Base-by-base conservation (phyloP, 1,140 invertebrate genomes). In the Helicoverpa armigera region DNA sequence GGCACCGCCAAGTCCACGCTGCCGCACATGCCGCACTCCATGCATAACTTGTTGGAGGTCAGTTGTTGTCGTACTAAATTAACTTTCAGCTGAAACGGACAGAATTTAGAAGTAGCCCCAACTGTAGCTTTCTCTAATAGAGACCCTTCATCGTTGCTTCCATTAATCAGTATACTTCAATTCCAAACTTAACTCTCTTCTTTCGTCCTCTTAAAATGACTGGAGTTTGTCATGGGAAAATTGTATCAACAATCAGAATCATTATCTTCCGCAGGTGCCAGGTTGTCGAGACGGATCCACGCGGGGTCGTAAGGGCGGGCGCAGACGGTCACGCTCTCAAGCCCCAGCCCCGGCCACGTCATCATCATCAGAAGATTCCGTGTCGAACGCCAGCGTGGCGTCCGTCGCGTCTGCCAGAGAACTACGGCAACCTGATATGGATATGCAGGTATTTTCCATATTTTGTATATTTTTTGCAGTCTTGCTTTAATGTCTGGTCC, bases 11-110 rank as follows among this genome's bases (percentile, higher is more conserved):
- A 96, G 89, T 94, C 95, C 0, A 95, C 96, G 9, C 94, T 96
- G 83, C 90, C 95, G 12, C 91, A 95, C 82, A 94, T 95, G 89
- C 90, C 94, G 80, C 94, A 95, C 89, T 94, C 93, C 43, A 94
- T 95, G 92, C 92, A 95, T 77, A 93, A 95, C 90, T 90, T 95
- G 88, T 84, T 95, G 77, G 93, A 95, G 89, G 92, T 95, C 86
- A 91, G 85, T 69, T 56, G 18, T 11, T 2, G 14, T 31, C 11
- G 69, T 81, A 51, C 11, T 29, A 43, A 43, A 43, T 43, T 43
- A 43, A 43, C 35, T 43, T 43, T 43, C 35, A 43, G 35, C 3
- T 43, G 4, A 43, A 43, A 43, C 35, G 35, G 35, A 9, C 5
- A 43, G 35, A 43, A 43, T 43, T 43, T 43, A 9, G 5, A 7